phyloP scores from a whole-genome alignment of 1,140 invertebrate genomes.

The Drosophila oshimai region DNA sequence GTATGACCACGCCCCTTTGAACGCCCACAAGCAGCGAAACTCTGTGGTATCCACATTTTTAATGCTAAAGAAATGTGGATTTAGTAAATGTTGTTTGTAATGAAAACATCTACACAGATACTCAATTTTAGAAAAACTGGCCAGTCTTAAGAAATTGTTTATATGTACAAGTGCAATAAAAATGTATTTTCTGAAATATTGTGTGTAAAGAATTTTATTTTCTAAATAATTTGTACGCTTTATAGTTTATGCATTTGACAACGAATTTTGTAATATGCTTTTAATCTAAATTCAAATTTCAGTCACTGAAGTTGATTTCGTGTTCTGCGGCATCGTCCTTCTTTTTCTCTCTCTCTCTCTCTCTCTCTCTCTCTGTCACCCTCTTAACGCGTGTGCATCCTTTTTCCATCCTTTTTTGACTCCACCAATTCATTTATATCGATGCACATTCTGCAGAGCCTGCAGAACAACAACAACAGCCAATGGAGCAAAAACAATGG shows the following conservation, averaged over 20 bases:
- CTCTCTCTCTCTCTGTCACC: background rate
- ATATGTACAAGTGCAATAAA: no score
- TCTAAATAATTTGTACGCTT: no score
- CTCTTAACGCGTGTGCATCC: conserved; percentile 12
- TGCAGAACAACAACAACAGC: conserved; percentile 13
- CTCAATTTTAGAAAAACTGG: no score
- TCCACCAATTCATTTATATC: conserved; percentile 47
- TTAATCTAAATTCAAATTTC: conserved; percentile 30
- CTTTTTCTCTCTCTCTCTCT: background rate
- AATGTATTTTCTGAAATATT: no score
- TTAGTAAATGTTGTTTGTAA: no score
- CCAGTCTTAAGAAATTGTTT: no score
- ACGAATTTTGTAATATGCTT: background rate
- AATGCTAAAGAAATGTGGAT: no score
- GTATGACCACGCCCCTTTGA: no score
- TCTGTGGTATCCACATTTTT: no score
- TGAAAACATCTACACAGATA: no score
- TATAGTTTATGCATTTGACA: background rate
- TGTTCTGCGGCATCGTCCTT: background rate
- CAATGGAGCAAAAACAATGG: conserved; percentile 34
- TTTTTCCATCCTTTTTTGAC: conserved; percentile 7
- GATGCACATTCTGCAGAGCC: conserved; percentile 44
- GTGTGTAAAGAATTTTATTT: no score
- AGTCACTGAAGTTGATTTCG: background rate
- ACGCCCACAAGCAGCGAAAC: no score